Conservation (phyloP, 1,140 invertebrate species). For the Nasonia vitripennis region DNA sequence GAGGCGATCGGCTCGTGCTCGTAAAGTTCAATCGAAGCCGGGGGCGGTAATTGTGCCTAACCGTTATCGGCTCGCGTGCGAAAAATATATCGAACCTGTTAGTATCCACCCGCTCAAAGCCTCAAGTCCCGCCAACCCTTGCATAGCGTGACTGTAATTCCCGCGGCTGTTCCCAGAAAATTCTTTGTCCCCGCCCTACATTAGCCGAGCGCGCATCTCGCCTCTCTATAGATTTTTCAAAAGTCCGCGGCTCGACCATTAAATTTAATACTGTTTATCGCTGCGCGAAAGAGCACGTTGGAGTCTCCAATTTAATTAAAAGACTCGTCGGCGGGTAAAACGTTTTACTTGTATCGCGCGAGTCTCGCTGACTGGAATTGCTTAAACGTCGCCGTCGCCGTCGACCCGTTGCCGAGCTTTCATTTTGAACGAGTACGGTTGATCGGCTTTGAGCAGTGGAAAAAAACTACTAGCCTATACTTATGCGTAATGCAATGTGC, state of each 20-base stretch:
- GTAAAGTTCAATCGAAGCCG: conserved; percentile 16
- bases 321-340: conserved; percentile 17
- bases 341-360: conserved; percentile 37
- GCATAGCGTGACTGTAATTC: neutral
- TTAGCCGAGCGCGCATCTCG: too few relatives aligned
- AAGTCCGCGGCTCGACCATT: conserved; percentile 6
- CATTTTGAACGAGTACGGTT: neutral
- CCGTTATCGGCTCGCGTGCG: neutral
- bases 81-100: neutral
- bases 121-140: neutral
- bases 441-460: neutral
- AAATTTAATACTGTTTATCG: conserved; percentile 46
- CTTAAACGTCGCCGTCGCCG: neutral
- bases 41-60: conserved; percentile 11
- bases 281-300: neutral
- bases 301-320: conserved; percentile 48
- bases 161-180: neutral
- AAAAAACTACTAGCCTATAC: neutral
- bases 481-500: neutral
- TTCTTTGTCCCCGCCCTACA: neutral
- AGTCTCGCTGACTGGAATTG: neutral
- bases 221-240: neutral
- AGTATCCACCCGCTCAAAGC: neutral
- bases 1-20: neutral
- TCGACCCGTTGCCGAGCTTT: neutral